Conservation (phyloP, 2,113 vertebrate species). For the Bubo scandiacus region DNA sequence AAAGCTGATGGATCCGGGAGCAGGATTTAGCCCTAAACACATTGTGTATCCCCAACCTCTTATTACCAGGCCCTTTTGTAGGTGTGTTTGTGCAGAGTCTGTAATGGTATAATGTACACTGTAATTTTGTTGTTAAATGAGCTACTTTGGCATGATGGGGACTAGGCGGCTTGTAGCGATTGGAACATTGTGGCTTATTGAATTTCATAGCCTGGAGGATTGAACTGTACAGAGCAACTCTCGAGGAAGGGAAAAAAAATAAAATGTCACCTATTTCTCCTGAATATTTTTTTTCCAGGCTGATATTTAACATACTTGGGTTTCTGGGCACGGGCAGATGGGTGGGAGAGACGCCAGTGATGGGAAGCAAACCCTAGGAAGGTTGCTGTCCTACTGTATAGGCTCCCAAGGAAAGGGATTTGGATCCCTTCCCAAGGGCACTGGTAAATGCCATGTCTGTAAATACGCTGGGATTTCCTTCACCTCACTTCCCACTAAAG, state of each 20-base stretch:
- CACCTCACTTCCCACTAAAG: neutral
- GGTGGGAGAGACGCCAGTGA: neutral
- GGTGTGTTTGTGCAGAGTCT: neutral
- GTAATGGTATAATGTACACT: neutral
- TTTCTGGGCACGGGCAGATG: neutral
- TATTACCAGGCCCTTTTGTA: neutral
- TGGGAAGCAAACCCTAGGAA: neutral
- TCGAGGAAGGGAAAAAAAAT: neutral
- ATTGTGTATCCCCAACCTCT: neutral
- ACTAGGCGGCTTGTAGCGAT: neutral
- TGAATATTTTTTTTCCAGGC: neutral
- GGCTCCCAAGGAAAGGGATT: neutral
- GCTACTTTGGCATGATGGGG: neutral
- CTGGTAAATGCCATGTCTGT: neutral
- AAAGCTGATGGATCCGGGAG: neutral
- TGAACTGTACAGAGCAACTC: neutral
- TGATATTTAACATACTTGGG: neutral
- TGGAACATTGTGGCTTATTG: neutral
- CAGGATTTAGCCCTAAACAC: neutral
- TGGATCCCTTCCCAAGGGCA: neutral
- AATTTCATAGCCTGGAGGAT: neutral
- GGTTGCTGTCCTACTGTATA: neutral
- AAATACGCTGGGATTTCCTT: neutral
- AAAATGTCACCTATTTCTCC: neutral
- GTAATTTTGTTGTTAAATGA: slow-evolving; percentile 6